These are phyloP conservation scores for Manis crassicaudata DNA, from an alignment of 2,797 vertebrate genomes.

Conservation along the genomic window DNA sequence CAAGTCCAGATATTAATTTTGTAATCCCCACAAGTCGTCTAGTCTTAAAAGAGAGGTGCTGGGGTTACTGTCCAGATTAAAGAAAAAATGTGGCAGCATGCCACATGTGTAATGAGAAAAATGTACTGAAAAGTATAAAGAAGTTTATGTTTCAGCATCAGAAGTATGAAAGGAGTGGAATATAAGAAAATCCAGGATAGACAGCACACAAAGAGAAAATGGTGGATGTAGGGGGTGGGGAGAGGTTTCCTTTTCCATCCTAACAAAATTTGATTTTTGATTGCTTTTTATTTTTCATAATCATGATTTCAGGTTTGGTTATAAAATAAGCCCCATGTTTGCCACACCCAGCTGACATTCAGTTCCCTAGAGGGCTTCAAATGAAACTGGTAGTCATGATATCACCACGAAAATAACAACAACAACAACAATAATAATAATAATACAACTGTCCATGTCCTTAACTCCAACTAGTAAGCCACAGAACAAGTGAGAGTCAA, in stretches of 20 bases:
- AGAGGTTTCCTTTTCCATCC: slow-evolving; percentile 40
- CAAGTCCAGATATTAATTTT: slow-evolving; percentile 44
- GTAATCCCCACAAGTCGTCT: slow-evolving; percentile 29
- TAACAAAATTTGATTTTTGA: slow-evolving; percentile 56
- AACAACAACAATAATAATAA: neutral
- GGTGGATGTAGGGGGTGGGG: neutral
- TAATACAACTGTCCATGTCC: neutral
- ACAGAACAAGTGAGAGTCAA: neutral
- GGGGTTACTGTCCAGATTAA: neutral
- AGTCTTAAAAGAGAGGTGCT: slow-evolving; percentile 43
- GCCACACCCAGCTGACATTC: neutral
- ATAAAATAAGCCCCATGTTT: slow-evolving; percentile 45
- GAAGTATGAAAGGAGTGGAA: slow-evolving; percentile 38
- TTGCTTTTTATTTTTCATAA: slow-evolving; percentile 55
- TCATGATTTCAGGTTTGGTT: slow-evolving; percentile 48
- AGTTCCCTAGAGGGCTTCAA: neutral
- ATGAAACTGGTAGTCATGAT: slow-evolving; percentile 26
- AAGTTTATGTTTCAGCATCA: slow-evolving; percentile 52
- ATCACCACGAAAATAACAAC: neutral
- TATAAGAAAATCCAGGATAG: slow-evolving; percentile 54
- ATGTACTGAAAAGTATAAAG: slow-evolving; percentile 16
- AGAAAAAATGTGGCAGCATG: neutral
- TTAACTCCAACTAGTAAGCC: neutral
- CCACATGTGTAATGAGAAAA: slow-evolving; percentile 61
- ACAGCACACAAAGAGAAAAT: slow-evolving; percentile 71